These are phyloP conservation scores for Tiphia femorata DNA, from an alignment of 2,888 invertebrate genomes.

Conservation along the genomic window DNA sequence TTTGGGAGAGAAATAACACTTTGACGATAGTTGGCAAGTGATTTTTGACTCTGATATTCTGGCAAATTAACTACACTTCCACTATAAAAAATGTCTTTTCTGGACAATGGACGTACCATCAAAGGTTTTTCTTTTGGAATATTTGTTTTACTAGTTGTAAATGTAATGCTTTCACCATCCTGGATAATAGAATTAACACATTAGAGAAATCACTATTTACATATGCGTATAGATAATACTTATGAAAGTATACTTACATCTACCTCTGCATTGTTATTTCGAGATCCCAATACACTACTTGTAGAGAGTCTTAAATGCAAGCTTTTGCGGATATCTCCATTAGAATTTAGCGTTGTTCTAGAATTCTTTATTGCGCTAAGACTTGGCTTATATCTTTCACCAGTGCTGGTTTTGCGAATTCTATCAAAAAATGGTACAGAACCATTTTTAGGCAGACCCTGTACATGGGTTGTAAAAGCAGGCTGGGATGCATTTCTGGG, in stretches of 20 bases:
- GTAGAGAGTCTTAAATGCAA: slow-evolving; percentile 72
- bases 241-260: slow-evolving; percentile 64
- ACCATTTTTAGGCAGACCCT: slow-evolving; percentile 86
- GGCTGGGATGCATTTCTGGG: slow-evolving; percentile 90
- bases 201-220: background rate
- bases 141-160: slow-evolving; percentile 71
- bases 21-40: slow-evolving; percentile 89
- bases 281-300: slow-evolving; percentile 73
- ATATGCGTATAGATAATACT: background rate
- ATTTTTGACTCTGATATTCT: slow-evolving; percentile 93
- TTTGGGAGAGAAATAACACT: slow-evolving; percentile 90
- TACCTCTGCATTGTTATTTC: slow-evolving; percentile 73
- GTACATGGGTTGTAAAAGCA: slow-evolving; percentile 82
- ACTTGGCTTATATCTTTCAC: slow-evolving; percentile 87
- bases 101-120: slow-evolving; percentile 90
- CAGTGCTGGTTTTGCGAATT: slow-evolving; percentile 85
- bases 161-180: slow-evolving; percentile 80
- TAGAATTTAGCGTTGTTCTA: slow-evolving; percentile 81
- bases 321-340: slow-evolving; percentile 79
- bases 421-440: slow-evolving; percentile 92
- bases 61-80: slow-evolving; percentile 94
- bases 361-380: slow-evolving; percentile 85
- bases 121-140: slow-evolving; percentile 72
- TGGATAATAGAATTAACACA: slow-evolving; percentile 47
- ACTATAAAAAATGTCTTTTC: slow-evolving; percentile 98